Base-by-base conservation (phyloP, 2,113 vertebrate genomes). In the Sinocyclocheilus grahami region DNA sequence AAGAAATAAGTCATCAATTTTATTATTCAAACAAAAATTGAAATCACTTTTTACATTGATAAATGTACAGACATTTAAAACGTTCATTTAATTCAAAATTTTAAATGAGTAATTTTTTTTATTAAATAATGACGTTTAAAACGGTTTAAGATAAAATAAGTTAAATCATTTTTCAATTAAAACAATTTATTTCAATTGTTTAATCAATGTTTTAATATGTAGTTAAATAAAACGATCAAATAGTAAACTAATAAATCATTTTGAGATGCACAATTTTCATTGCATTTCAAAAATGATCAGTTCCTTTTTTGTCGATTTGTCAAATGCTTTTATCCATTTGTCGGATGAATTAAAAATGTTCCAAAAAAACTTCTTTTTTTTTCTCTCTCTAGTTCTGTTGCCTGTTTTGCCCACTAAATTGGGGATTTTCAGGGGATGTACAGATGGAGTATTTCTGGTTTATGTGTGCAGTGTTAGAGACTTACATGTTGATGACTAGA, bases 361-460 rank as follows among this genome's bases (percentile, higher is more conserved):
- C 30, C 30, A 33, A 33, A 33, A 33, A 33, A 33, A 30, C 1
- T 2, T 2, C 2, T 30, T 33, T 33, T 27, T 33, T 33, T 33
- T 3, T 33, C 2, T 33, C 30, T 20, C 18, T 42, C 39, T 10
- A 22, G 18, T 11, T 72, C 20, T 42, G 20, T 22, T 42, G 69
- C 37, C 9, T 22, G 37, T 48, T 75, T 51, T 14, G 5, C n/a
- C 22, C 72, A 27, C 42, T 76, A 48, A 48, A 48, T 76, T 76
- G 22, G 72, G 72, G 72, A 48, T 48, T 75, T 75, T 75, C 3
- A 48, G 72, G 72, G 72, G n/a, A 76, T 51, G 72, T 48, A 48
- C 72, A 75, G 72, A 72, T 72, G 12, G 9, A 72, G 69, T n/a
- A 1, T 75, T 75, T 75, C 39, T 39, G 51, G 72, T 24, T 76